Conservation (phyloP, 1,140 invertebrate genomes). For the Capitella teleta region DNA sequence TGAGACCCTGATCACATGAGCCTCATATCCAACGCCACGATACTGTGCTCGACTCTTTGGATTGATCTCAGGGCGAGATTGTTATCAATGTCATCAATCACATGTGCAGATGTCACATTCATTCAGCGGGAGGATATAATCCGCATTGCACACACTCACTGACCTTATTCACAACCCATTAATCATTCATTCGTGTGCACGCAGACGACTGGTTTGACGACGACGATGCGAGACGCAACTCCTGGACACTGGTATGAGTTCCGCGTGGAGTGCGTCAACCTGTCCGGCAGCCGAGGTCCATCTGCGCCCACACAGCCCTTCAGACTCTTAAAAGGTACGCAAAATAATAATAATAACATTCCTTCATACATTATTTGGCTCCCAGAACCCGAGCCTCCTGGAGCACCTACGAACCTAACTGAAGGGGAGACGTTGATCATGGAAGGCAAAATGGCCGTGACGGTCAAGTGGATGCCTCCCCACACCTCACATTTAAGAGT, state of each 20-base stretch:
- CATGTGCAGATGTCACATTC: too few relatives aligned
- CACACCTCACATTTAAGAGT: constrained; percentile 16
- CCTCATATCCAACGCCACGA: too few relatives aligned
- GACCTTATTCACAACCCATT: too few relatives aligned
- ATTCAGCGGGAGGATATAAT: too few relatives aligned
- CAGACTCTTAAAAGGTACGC: constrained; percentile 43
- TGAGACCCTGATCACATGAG: too few relatives aligned
- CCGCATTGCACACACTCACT: too few relatives aligned
- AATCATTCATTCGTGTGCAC: constrained; percentile 4
- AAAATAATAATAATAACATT: neutral
- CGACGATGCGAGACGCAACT: constrained; percentile 12
- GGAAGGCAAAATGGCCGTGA: constrained; percentile 16
- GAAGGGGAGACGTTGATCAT: constrained; percentile 35
- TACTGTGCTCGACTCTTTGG: too few relatives aligned
- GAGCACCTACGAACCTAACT: constrained; percentile 51
- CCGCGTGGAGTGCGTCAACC: constrained; percentile 59
- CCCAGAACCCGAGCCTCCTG: constrained; percentile 54
- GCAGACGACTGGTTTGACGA: constrained; percentile 14
- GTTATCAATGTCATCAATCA: too few relatives aligned
- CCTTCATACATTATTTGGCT: neutral
- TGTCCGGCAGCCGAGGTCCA: constrained; percentile 57
- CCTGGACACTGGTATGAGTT: constrained; percentile 67
- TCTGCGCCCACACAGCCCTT: constrained; percentile 54
- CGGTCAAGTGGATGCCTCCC: constrained; percentile 18
- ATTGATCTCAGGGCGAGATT: too few relatives aligned